Evolutionary conservation across 2,888 invertebrate species (phyloP).

Genomic region (Yponomeuta cagnagella): DNA sequence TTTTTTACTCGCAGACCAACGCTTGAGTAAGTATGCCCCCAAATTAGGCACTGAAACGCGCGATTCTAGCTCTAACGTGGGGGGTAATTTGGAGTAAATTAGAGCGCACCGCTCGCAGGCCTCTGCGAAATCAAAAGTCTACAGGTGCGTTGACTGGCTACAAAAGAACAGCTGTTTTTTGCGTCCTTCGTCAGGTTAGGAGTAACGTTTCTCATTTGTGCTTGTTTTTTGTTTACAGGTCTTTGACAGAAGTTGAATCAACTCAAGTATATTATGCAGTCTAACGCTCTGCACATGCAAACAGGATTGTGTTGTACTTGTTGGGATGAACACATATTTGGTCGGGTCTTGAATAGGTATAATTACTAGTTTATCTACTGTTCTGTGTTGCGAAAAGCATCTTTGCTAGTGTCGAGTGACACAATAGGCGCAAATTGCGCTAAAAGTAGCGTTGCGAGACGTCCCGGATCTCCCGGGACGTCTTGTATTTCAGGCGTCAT

Average conservation of each 20-base stretch:
- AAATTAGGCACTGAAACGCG: slow-evolving; percentile 26
- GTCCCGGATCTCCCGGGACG: too few relatives aligned
- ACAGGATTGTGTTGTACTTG: neutral
- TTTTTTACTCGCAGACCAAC: slow-evolving; percentile 36
- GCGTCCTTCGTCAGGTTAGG: neutral
- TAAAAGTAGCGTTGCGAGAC: neutral
- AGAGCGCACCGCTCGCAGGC: neutral
- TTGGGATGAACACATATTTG: neutral
- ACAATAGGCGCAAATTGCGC: neutral
- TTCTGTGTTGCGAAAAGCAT: too few relatives aligned
- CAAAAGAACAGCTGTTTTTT: slow-evolving; percentile 3
- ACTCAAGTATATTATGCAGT: too few relatives aligned
- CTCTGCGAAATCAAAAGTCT: neutral
- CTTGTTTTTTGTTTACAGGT: neutral
- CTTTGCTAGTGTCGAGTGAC: neutral
- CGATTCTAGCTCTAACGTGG: neutral
- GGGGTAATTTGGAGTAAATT: neutral
- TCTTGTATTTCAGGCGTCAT: too few relatives aligned
- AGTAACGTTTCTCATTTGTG: neutral
- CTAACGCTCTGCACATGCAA: neutral
- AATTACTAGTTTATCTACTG: neutral
- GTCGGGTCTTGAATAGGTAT: neutral
- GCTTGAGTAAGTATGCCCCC: slow-evolving; percentile 47
- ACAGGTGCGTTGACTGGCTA: neutral
- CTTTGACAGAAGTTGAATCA: neutral